Base-by-base conservation (phyloP, 2,888 invertebrate species). In the Exocentrus adspersus region DNA sequence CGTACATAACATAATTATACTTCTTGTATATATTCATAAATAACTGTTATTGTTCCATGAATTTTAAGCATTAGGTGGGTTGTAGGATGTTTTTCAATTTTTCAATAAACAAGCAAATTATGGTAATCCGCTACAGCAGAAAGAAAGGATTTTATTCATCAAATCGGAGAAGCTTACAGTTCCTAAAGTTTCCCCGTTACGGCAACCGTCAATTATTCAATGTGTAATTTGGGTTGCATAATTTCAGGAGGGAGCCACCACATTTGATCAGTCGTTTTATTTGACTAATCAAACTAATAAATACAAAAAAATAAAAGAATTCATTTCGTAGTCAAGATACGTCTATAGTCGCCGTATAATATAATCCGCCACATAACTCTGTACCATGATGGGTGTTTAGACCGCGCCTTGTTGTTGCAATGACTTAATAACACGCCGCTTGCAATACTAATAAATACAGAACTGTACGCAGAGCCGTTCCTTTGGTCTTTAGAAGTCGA, bases 361-460 rank as follows among this genome's bases (percentile, higher is more conserved):
- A 46, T 20, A 48, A 14, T n/a, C n/a, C n/a, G 56, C 30, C 24
- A 41, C 58, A 58, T 41, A 48, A 9, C 20, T 48, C 37, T 48
- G n/a, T n/a, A n/a, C n/a, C n/a, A n/a, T n/a, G n/a, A 58, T 54
- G 43, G 54, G 54, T 28, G 43, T 43, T 54, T 45, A 17, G 16
- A 14, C 42, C 51, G 64, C 64, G 61, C 64, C 68, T 62, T 56
- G 62, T 58, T 65, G 60, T 64, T 66, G 62, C 64, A 68, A 64
- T 62, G 59, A 57, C 64, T 64, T 64, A 64, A 66, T 65, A 68
- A 68, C 50, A 59, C 57, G 60, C 46, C 19, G 60, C 54, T 62
- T 60, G 62, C 67, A 50, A 57, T 41, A 32, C 51, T 46, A 64
- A 67, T 67, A 61, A 64, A 51, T 19, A 21, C 14, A 54, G 53